Evolutionary conservation across 1,140 invertebrate species (phyloP).

Genomic region (Diprion similis): DNA sequence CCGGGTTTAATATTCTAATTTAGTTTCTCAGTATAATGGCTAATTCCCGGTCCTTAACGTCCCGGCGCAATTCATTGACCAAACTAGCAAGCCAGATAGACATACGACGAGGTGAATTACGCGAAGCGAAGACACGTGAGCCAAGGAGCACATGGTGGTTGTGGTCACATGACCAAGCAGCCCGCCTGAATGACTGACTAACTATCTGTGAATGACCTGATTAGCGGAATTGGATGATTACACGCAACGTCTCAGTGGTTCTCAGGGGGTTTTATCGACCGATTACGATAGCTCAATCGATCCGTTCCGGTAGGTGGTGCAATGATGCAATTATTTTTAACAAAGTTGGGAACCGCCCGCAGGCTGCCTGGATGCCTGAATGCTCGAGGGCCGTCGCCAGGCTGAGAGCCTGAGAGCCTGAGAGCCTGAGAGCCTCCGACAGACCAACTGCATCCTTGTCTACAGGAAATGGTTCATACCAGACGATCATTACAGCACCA

Average conservation of each 20-base stretch:
- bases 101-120: no score
- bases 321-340: conserved; percentile 1
- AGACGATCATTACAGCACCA: neutral
- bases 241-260: neutral
- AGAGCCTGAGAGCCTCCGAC: neutral
- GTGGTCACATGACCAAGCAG: no score
- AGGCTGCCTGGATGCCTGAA: neutral
- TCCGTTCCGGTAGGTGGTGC: neutral
- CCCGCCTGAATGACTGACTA: neutral
- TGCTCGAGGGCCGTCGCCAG: no score
- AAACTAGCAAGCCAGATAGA: no score
- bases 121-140: no score
- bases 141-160: no score
- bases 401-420: no score
- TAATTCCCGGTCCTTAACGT: no score
- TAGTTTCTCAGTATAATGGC: no score
- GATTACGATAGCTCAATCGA: neutral
- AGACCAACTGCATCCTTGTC: neutral
- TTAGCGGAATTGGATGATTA: conserved; percentile 7
- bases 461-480: conserved; percentile 1
- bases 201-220: conserved; percentile 1
- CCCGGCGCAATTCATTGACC: no score
- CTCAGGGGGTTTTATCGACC: neutral
- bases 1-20: no score
- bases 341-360: neutral